These are phyloP conservation scores for Drosophila eugracilis DNA, from an alignment of 1,140 invertebrate genomes.

Conservation along the genomic window DNA sequence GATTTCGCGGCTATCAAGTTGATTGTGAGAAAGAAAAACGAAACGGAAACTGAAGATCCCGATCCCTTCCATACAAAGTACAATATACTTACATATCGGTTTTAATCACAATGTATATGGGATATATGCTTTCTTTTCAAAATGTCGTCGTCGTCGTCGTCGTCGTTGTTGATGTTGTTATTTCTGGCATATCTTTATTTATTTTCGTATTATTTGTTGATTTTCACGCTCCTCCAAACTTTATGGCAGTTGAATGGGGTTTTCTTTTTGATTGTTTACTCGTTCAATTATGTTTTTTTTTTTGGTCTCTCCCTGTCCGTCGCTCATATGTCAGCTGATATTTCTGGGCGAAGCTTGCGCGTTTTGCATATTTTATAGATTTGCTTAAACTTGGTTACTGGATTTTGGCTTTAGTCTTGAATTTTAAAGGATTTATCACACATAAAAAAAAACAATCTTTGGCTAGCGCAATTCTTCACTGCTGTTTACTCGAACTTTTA, in stretches of 20 bases:
- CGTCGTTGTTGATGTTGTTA: too few species aligned
- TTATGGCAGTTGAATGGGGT: slow-evolving; percentile 32
- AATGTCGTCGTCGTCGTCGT: too few species aligned
- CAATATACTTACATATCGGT: slow-evolving; percentile 1
- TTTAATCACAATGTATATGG: slow-evolving; percentile 16
- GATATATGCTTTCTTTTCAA: slow-evolving; percentile 16
- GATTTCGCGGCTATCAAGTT: background rate
- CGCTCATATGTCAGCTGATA: slow-evolving; percentile 27
- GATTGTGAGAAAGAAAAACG: slow-evolving; percentile 7
- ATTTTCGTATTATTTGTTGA: slow-evolving; percentile 13
- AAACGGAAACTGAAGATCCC: slow-evolving; percentile 11
- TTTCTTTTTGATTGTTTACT: slow-evolving; percentile 26
- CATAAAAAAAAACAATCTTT: background rate
- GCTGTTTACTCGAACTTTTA: background rate
- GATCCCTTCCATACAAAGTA: slow-evolving; percentile 7
- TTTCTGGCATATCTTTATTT: slow-evolving; percentile 8
- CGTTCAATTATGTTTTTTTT: slow-evolving; percentile 25
- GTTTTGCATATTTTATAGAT: slow-evolving; percentile 25
- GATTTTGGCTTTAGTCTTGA: slow-evolving; percentile 10
- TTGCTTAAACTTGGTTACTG: slow-evolving; percentile 9
- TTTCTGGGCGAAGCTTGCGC: slow-evolving; percentile 1
- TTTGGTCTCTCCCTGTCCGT: slow-evolving; percentile 7
- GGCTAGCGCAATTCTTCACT: background rate
- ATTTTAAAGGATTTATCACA: slow-evolving; percentile 10
- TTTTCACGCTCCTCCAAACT: slow-evolving; percentile 22